Base-by-base conservation (phyloP, 2,797 vertebrate species). In the Menidia menidia region DNA sequence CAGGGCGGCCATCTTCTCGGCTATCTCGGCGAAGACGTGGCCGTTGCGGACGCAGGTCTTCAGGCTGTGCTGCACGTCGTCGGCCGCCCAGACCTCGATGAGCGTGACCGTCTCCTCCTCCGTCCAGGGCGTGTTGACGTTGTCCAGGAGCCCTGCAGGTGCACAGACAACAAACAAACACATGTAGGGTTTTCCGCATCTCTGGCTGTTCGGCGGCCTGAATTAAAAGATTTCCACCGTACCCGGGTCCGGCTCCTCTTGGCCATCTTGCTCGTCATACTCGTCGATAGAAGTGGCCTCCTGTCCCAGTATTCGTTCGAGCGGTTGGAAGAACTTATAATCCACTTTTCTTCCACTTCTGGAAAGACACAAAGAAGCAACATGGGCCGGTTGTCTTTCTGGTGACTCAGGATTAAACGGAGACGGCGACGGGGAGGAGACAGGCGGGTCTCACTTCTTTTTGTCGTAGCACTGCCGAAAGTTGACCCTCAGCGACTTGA, bases 401-500 rank as follows among this genome's bases (percentile, higher is more conserved):
- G 33, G 13, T 16, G 19, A 12, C 18, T 41, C 1, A 35, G 5
- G 6, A 44, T 58, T 61, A 18, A 7, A 35, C 1, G 9, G 39
- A 45, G 2, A 10, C 1, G 6, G 1, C 14, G 58, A 33, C 14
- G 0, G 2, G 3, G 2, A 32, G 59, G 0, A 51, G 57, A 70
- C 16, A 54, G 41, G 12, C 0, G 4, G 1, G 25, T 52, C 92
- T 88, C 63, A 93, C 93, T 89, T 91, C 71, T 91, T 93, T 60
- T 67, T 88, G 30, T 93, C 90, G 41, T 90, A 91, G 73, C 78
- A 81, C 35, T 90, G 90, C 2, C 84, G 83, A 70, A 95, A 95
- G 82, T 89, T 86, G 63, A 85, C 90, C 73, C 87, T 88, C 51
- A 93, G 77, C 0, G 87, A 80, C 84, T 96, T 95, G 82, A 96